Base-by-base conservation (phyloP, 2,888 invertebrate genomes). In the Hanleya hanleyi region DNA sequence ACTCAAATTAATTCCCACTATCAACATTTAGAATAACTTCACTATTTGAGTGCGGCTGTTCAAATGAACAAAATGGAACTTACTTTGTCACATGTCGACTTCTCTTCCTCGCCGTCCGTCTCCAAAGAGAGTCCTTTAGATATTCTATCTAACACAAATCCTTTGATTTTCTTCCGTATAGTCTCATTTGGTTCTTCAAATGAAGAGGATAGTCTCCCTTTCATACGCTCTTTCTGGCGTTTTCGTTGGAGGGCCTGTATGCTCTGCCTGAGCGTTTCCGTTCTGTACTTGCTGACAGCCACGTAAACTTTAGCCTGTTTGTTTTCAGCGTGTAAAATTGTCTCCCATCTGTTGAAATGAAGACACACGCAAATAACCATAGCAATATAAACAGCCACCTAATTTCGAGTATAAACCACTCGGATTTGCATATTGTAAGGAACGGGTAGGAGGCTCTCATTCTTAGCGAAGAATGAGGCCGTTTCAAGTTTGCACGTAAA, bases 291-390 rank as follows among this genome's bases (percentile, higher is more conserved):
- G 74, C 84, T 84, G 18, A 82, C 83, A 1, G 79, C 77, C 29
- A 84, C 82, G 61, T 80, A 70, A 61, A 79, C 79, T 67, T 83
- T 83, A 0, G 86, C 84, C 57, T 81, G 77, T 65, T 81, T 81
- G 74, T 85, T 84, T 70, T 86, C 86, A 33, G 83, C 79, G 36
- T 84, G 83, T 7, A 86, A 71, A 2, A 83, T 76, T 7, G 84
- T 84, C 65, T 81, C 72, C 84, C 84, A 85, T 57, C 86, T 76
- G 70, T 12, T 62, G 29, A 35, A 50, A 22, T n/a, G 1, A 50
- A 26, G 22, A 32, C 1, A 15, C 0, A 41, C 47, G 12, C 12
- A 12, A 41, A 41, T 41, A n/a, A 15, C 12, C 12, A 12, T 41
- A 41, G 47, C n/a, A 15, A 15, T 41, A 41, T 41, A 15, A 41